Evolutionary conservation across 2,888 invertebrate species (phyloP), one percentile per base, ranked within the genome.

Genomic region (Mythimna albipuncta): DNA sequence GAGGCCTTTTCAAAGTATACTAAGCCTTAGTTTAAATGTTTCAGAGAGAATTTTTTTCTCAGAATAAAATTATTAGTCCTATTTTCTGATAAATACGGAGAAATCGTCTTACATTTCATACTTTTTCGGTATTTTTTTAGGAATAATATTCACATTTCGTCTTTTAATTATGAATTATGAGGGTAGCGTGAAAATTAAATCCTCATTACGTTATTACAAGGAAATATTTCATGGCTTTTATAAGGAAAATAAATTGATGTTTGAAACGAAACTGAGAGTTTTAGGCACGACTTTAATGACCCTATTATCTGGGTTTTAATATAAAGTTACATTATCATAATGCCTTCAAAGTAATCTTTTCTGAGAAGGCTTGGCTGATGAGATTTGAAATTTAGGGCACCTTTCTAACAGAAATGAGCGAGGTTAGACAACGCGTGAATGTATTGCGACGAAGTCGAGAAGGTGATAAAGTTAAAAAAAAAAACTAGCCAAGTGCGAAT

Each of bases 211-310:
- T 32, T 21, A 38, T 55, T 32, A 35, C 50, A 13, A 78, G 55
- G 26, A 76, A 52, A 52, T 52, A 63, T 52, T 57, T 54, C 6
- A 26, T 38, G 10, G 9, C 26, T 54, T 64, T 57, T 10, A 3
- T 41, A 38, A 63, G 35, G 10, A 71, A 71, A 6, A 54, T 63
- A 71, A 63, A 75, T 71, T 77, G 41, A 57, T 54, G n/a, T 62
- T 13, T 47, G 44, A 52, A 26, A n/a, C 6, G 44, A 52, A 70
- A 47, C 52, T 70, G n/a, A 52, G 35, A 26, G 16, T 54, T 71
- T 58, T n/a, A 54, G 21, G 21, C 32, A 50, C 7, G 38, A 47
- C 32, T 55, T 41, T 55, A n/a, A 35, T 13, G 6, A 16, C 1
- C 35, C 9, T 2, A 44, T 54, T 61, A 38, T 32, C 44, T 6